phyloP scores from a whole-genome alignment of 2,797 vertebrate genomes.

The Spheniscus humboldti region DNA sequence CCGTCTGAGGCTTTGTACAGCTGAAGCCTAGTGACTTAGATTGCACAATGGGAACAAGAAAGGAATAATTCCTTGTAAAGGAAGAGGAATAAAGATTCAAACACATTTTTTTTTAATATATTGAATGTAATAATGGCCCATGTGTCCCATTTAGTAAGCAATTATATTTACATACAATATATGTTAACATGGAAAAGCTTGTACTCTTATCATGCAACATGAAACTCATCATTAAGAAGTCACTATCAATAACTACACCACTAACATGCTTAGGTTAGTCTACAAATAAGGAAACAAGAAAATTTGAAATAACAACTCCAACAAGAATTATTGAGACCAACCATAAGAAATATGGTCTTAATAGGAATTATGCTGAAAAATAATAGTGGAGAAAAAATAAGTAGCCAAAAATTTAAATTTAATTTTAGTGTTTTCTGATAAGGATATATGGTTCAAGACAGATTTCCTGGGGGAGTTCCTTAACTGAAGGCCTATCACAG shows the following conservation, averaged over 20 bases:
- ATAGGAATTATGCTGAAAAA: background rate
- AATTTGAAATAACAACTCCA: background rate
- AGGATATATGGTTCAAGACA: constrained; percentile 3
- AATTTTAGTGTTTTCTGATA: background rate
- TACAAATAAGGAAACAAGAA: background rate
- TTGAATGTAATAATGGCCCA: background rate
- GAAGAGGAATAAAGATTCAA: background rate
- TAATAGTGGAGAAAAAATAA: background rate
- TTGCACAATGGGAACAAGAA: background rate
- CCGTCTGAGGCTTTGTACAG: background rate
- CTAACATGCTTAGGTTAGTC: background rate
- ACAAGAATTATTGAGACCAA: background rate
- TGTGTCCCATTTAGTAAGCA: background rate
- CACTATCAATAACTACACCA: background rate
- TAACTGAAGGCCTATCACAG: constrained; percentile 35
- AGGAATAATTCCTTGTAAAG: background rate
- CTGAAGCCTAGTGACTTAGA: background rate
- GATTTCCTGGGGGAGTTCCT: constrained; percentile 52
- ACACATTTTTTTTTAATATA: background rate
- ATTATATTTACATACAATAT: background rate
- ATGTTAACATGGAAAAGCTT: background rate
- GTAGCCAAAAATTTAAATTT: background rate
- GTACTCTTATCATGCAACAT: background rate
- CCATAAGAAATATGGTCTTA: background rate
- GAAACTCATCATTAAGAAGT: background rate